phyloP scores from a whole-genome alignment of 2,888 invertebrate genomes.

The Teleiodes luculella region DNA sequence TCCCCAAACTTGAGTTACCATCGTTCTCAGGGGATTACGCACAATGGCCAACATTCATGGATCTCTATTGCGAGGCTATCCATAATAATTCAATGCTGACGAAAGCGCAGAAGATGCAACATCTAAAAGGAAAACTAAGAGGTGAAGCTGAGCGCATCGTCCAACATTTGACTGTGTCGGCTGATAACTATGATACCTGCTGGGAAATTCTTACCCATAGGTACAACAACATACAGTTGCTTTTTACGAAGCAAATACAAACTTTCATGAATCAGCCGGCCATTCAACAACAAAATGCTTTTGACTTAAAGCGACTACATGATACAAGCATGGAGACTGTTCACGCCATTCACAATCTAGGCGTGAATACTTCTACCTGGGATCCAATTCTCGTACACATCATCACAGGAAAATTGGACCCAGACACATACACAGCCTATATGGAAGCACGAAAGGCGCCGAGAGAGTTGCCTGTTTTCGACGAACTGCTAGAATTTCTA shows the following conservation, averaged over 20 bases:
- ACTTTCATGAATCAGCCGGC: neutral
- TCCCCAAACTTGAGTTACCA: neutral
- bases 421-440: conserved; percentile 11
- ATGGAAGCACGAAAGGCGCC: conserved; percentile 12
- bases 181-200: conserved; percentile 12
- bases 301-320: conserved; percentile 10
- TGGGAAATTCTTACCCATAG: conserved; percentile 9
- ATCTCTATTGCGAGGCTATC: neutral
- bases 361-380: conserved; percentile 18
- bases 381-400: conserved; percentile 21
- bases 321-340: conserved; percentile 14
- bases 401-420: conserved; percentile 17
- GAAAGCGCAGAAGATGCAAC: conserved; percentile 16
- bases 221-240: neutral
- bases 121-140: conserved; percentile 14
- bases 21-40: neutral
- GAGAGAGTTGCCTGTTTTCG: conserved; percentile 12
- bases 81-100: neutral
- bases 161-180: conserved; percentile 11
- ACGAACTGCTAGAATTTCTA: conserved; percentile 14
- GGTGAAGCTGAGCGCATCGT: conserved; percentile 16
- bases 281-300: neutral
- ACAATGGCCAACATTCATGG: conserved; percentile 2
- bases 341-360: conserved; percentile 17
- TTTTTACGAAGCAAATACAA: neutral